A percentile compares a stretch with the other conserved stretches of the same genome.
Evolutionary conservation across 2,888 invertebrate genomes (phyloP).

Genomic region (Pristionchus entomophagus): DNA sequence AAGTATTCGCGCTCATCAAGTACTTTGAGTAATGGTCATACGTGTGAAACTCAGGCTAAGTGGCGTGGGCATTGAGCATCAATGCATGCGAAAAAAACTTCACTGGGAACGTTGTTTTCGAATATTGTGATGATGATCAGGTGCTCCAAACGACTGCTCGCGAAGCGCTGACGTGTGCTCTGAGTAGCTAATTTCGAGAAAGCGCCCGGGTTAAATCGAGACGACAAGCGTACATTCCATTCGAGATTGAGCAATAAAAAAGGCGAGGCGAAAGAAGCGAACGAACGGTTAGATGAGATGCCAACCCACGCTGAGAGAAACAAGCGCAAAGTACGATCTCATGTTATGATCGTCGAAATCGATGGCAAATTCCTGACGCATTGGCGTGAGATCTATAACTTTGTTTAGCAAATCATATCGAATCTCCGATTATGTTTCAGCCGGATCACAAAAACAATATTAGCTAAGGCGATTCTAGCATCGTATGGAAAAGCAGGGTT

Average conservation of each 20-base stretch:
- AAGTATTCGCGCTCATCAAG: not conserved
- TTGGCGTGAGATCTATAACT: no score
- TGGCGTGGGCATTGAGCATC: not conserved
- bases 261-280: not conserved
- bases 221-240: not conserved
- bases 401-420: not conserved
- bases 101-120: not conserved
- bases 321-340: not conserved
- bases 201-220: constrained; percentile 2
- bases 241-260: constrained; percentile 31
- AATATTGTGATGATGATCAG: not conserved
- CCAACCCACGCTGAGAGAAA: not conserved
- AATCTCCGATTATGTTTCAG: not conserved
- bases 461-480: not conserved
- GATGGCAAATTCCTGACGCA: not conserved
- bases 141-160: not conserved
- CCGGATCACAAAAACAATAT: not conserved
- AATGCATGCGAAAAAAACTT: not conserved
- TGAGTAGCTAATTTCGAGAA: no score
- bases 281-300: not conserved
- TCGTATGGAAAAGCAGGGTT: no score
- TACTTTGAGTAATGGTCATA: not conserved
- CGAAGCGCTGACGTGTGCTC: no score
- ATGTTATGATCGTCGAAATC: not conserved
- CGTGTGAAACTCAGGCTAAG: not conserved